phyloP scores from a whole-genome alignment of 2,113 vertebrate species.

The Lucifuga dentata region DNA sequence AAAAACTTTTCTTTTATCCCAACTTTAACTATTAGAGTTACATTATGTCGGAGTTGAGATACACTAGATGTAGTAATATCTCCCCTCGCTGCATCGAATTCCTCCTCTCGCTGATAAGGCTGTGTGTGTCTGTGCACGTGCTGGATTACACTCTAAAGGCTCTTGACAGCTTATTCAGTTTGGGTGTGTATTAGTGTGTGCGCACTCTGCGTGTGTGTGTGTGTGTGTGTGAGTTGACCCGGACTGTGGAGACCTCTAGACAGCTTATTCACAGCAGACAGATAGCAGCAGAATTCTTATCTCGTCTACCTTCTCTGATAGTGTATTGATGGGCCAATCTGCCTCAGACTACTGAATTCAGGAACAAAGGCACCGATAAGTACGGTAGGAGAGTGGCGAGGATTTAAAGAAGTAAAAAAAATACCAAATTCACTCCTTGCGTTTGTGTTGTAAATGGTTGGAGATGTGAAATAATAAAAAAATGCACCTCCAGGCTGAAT shows the following conservation, averaged over 20 bases:
- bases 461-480: slow-evolving; percentile 29
- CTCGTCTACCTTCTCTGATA: slow-evolving; percentile 72
- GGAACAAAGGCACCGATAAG: slow-evolving; percentile 77
- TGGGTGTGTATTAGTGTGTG: slow-evolving; percentile 24
- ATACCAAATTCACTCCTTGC: slow-evolving; percentile 22
- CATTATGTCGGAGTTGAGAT: slow-evolving; percentile 60
- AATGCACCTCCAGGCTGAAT: slow-evolving; percentile 29
- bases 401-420: slow-evolving; percentile 37
- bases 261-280: slow-evolving; percentile 77
- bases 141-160: slow-evolving; percentile 47
- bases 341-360: slow-evolving; percentile 71
- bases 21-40: slow-evolving; percentile 55
- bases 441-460: slow-evolving; percentile 38
- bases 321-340: slow-evolving; percentile 80
- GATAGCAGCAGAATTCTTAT: slow-evolving; percentile 77
- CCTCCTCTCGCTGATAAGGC: slow-evolving; percentile 58
- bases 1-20: slow-evolving; percentile 51
- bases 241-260: slow-evolving; percentile 69
- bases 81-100: slow-evolving; percentile 53
- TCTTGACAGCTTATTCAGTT: slow-evolving; percentile 50
- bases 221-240: slow-evolving; percentile 53
- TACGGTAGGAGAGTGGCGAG: slow-evolving; percentile 43
- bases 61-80: slow-evolving; percentile 65
- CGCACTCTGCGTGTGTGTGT: slow-evolving; percentile 31
- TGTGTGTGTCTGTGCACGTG: slow-evolving; percentile 42